phyloP scores from a whole-genome alignment of 2,113 vertebrate genomes.

The Pleuronectes platessa region DNA sequence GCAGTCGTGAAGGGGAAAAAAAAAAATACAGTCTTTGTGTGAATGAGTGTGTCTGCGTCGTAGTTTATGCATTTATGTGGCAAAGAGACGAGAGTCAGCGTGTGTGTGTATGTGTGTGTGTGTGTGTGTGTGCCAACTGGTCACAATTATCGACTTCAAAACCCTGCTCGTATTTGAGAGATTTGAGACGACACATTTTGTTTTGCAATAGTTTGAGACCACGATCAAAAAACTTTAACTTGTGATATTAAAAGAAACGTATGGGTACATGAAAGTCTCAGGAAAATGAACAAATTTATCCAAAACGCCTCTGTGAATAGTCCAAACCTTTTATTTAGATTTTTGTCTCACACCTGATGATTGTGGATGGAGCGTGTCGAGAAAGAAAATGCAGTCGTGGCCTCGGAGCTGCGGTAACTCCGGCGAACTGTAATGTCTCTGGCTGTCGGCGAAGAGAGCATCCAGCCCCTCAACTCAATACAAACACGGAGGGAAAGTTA shows the following conservation, averaged over 20 bases:
- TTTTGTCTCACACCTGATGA: background rate
- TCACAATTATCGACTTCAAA: constrained; percentile 56
- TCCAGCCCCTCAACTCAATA: background rate
- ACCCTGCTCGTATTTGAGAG: constrained; percentile 26
- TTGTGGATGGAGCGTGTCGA: background rate
- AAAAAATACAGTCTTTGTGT: constrained; percentile 21
- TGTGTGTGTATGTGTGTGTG: background rate
- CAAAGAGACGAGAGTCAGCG: background rate
- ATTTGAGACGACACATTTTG: constrained; percentile 31
- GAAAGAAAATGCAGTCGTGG: background rate
- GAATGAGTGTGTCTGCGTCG: constrained; percentile 14
- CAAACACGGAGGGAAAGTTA: background rate
- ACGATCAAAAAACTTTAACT: constrained; percentile 13
- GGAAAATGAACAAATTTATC: background rate
- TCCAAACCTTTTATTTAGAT: background rate
- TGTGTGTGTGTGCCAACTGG: constrained; percentile 31
- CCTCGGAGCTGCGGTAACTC: background rate
- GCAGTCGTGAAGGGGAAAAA: constrained; percentile 14
- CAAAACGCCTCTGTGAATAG: background rate
- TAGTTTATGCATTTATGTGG: constrained; percentile 12
- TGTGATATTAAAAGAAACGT: constrained; percentile 26
- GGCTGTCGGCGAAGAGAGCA: constrained; percentile 1
- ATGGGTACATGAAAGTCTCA: background rate
- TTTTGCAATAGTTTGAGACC: constrained; percentile 32
- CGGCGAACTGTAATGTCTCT: background rate